Evolutionary conservation across 2,113 vertebrate species (phyloP), one percentile per base, ranked within the genome.

Genomic region (Gambusia affinis): DNA sequence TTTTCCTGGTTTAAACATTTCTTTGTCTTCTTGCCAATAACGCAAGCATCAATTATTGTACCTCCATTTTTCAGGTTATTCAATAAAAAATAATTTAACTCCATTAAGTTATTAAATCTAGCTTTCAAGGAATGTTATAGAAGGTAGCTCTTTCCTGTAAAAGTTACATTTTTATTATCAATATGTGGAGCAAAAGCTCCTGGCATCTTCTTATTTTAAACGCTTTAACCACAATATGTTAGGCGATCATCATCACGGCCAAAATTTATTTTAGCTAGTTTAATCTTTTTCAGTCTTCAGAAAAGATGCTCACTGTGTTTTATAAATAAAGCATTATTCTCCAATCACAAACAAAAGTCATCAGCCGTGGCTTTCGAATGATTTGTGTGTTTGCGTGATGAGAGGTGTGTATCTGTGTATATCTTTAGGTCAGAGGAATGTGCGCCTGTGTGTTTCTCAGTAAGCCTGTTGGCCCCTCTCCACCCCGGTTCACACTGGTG

Each of bases 401-500:
- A 69, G 66, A 68, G 39, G 24, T 70, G 57, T 80, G 83, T 75
- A 30, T 71, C 80, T 88, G 69, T 77, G 64, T 74, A 78, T 90
- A 81, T 88, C 85, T 90, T 78, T 67, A 42, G 80, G 64, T 76
- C 80, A 70, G 66, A 76, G 78, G 80, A 82, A 72, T 72, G 84
- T 72, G 66, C 64, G 70, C 67, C 84, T 80, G 78, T 85, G 79
- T 92, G 57, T 33, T 22, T 70, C 54, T 5, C 17, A 14, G 70
- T 61, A 37, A 67, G 78, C 70, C 64, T 24, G 42, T 61, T 79
- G 84, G 84, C 89, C 90, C 89, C 64, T 87, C 92, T 94, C 71
- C 75, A 72, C 64, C 70, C 75, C 15, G 28, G 86, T 84, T 90
- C 74, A 85, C 74, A 78, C 68, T 76, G 79, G 79, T 72, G 76